These are phyloP conservation scores for Megaceryle torquata DNA, from an alignment of 2,113 vertebrate species.

Conservation along the genomic window DNA sequence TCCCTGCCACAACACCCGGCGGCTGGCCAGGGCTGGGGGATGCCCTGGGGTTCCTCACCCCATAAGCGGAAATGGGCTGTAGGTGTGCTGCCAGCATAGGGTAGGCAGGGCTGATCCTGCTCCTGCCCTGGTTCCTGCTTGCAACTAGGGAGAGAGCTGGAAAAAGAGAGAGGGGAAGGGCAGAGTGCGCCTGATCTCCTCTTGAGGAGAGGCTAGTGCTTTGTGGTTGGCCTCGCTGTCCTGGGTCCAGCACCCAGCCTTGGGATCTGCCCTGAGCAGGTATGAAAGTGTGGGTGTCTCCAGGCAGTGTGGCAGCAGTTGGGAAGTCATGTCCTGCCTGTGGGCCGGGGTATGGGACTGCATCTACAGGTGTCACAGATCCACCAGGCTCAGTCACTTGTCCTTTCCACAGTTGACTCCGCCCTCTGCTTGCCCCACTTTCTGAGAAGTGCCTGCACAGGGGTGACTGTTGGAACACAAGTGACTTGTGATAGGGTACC, in stretches of 20 bases:
- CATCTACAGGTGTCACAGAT: not conserved
- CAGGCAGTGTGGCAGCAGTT: not conserved
- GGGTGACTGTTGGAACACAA: not conserved
- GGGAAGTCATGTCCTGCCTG: not conserved
- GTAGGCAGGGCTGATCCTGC: not conserved
- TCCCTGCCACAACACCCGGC: fast-evolving
- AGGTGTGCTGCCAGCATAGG: not conserved
- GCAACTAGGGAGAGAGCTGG: not conserved
- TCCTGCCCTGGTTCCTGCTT: not conserved
- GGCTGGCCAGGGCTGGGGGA: not conserved
- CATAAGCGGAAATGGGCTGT: not conserved
- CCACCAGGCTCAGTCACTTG: not conserved
- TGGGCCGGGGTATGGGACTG: not conserved
- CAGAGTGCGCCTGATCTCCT: not conserved
- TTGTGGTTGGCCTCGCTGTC: not conserved
- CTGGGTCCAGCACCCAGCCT: not conserved
- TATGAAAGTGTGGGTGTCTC: not conserved
- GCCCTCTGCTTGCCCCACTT: conserved; percentile 13
- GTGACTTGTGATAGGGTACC: not conserved
- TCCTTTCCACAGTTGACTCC: conserved; percentile 14
- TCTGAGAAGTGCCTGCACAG: not conserved
- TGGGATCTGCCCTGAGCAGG: not conserved
- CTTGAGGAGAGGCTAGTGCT: not conserved
- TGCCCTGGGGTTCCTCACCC: not conserved
- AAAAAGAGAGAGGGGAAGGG: not conserved